Evolutionary conservation across 2,797 vertebrate species (phyloP).

Genomic region (Bucorvus abyssinicus): DNA sequence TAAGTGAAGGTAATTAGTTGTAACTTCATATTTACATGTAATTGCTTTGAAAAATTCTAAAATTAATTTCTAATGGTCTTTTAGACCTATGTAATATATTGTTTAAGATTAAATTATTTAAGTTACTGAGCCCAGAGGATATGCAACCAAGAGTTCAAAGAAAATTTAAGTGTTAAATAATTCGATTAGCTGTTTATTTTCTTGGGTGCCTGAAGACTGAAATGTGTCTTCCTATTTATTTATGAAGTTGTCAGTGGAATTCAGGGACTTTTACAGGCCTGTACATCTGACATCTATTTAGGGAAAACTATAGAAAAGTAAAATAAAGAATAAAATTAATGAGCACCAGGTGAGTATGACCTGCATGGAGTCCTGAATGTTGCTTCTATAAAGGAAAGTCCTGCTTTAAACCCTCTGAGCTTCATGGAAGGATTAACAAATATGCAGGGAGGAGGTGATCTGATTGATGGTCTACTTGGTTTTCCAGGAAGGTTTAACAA

Average conservation of each 20-base stretch:
- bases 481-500: not conserved
- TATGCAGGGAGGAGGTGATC: not conserved
- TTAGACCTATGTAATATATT: not conserved
- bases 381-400: not conserved
- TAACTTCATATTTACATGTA: not conserved
- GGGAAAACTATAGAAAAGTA: not conserved
- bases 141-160: not conserved
- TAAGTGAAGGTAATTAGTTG: not conserved
- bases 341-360: not conserved
- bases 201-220: not conserved
- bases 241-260: slow-evolving; percentile 12
- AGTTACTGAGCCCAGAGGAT: not conserved
- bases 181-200: slow-evolving; percentile 9
- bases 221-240: not conserved
- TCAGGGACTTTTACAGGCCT: not conserved
- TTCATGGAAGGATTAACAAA: not conserved
- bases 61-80: not conserved
- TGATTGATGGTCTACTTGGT: not conserved
- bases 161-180: slow-evolving; percentile 27
- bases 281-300: not conserved
- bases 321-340: not conserved
- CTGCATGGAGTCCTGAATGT: not conserved
- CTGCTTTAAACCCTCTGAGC: not conserved
- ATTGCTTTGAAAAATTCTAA: not conserved
- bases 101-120: slow-evolving; percentile 13